Base-by-base conservation (phyloP, 1,140 invertebrate species). In the Acarapis woodi region DNA sequence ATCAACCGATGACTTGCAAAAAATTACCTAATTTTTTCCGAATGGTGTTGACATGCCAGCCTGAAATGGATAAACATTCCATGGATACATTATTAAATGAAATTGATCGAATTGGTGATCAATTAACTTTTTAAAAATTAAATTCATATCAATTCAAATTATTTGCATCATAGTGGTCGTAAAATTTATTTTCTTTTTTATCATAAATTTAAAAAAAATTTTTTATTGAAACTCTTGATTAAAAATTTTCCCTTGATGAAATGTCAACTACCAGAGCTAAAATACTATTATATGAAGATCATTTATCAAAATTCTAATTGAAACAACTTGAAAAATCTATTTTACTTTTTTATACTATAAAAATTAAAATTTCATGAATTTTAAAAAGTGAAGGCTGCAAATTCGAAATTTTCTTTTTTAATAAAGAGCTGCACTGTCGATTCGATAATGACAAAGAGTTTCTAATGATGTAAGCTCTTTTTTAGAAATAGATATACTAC, bases 11-110 rank as follows among this genome's bases (percentile, higher is more conserved):
- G 41, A 51, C 49, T 6, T 47, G 55, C 4, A 61, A 68, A 31
- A 58, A 65, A 38, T 57, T 67, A 41, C 73, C 76, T 0, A 80
- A 94, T 53, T 93, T 94, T 58, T 94, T 94, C 62, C 63, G 87
- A 28, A 65, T 93, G 35, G 80, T 90, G 5, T 64, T 93, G 44
- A 77, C 82, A 55, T 90, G 77, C 49, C 90, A 61, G 40, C 49
- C 78, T 3, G 70, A 66, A 14, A 54, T 82, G 2, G 71, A 67
- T 14, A 61, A 68, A 41, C 57, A 62, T 4, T 79, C 88, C 51
- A 76, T 88, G 67, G 57, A 69, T 31, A 79, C 78, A 53, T 71
- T 93, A 43, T 60, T 83, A 0, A 60, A 75, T 40, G 74, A 83
- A 56, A 73, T 93, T 43, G 77, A 85, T 51, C 60, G 67, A 38